These are phyloP conservation scores for Meriones psammophilus DNA, from an alignment of 2,797 vertebrate genomes.

Conservation along the genomic window DNA sequence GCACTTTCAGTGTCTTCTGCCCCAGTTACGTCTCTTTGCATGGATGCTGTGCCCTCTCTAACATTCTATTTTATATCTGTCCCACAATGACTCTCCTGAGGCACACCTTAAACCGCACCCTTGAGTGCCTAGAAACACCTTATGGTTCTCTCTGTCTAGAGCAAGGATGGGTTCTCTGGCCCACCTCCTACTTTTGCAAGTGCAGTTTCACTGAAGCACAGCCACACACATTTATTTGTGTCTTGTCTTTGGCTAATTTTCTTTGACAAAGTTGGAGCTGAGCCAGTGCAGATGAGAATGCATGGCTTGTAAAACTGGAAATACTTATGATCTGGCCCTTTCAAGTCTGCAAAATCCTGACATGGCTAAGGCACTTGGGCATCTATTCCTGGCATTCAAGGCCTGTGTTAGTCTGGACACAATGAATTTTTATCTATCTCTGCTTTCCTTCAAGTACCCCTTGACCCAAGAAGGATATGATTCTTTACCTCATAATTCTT, in stretches of 20 bases:
- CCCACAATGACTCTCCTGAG: slow-evolving; percentile 30
- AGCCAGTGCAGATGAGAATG: background rate
- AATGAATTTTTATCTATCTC: background rate
- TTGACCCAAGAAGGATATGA: background rate
- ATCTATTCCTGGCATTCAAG: background rate
- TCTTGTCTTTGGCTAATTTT: background rate
- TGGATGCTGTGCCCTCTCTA: background rate
- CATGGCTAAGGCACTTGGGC: background rate
- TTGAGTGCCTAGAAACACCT: background rate
- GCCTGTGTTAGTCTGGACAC: background rate
- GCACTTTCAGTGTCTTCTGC: background rate
- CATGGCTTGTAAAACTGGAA: background rate
- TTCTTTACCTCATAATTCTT: background rate
- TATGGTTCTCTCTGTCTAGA: background rate
- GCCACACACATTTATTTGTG: background rate
- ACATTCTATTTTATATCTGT: background rate
- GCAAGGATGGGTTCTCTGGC: background rate
- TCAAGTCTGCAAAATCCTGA: background rate
- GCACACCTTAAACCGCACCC: rapidly evolving
- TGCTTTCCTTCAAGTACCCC: background rate
- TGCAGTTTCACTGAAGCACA: slow-evolving; percentile 51
- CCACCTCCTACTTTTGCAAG: slow-evolving; percentile 28
- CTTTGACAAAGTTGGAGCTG: background rate
- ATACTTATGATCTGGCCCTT: background rate
- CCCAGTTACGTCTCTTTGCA: background rate